Conservation (phyloP, 1,140 invertebrate species). For the Harpegnathos saltator region DNA sequence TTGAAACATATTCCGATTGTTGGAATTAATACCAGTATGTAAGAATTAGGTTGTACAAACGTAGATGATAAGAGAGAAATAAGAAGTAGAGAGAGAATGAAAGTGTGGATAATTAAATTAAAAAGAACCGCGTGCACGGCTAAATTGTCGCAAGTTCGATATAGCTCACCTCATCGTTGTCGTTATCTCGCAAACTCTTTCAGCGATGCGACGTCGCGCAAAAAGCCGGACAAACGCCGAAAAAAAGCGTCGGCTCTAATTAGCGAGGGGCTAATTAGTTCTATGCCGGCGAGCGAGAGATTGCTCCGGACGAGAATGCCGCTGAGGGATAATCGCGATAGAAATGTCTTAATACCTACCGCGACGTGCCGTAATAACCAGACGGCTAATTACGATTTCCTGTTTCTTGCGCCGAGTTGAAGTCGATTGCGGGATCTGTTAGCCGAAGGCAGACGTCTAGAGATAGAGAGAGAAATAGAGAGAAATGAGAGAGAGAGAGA, state of each 20-base stretch:
- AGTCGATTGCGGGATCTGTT: constrained; percentile 31
- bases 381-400: constrained; percentile 67
- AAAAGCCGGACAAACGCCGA: constrained; percentile 4
- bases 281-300: constrained; percentile 35
- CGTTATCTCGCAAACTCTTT: not conserved
- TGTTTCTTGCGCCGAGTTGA: constrained; percentile 53
- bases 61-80: too few relatives aligned
- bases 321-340: constrained; percentile 48
- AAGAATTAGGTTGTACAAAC: too few relatives aligned
- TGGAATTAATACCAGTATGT: too few relatives aligned
- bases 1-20: too few relatives aligned
- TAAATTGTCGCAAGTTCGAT: constrained; percentile 24
- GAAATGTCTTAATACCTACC: constrained; percentile 45
- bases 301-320: constrained; percentile 33
- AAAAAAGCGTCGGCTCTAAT: constrained; percentile 46
- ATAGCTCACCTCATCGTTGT: not conserved
- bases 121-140: not conserved
- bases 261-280: constrained; percentile 48
- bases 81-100: not conserved
- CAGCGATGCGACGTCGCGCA: constrained; percentile 11
- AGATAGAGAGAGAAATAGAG: not conserved
- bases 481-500: too few relatives aligned
- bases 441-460: constrained; percentile 12
- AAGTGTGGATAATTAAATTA: not conserved
- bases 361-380: constrained; percentile 56